Evolutionary conservation across 2,113 vertebrate genomes (phyloP).

Genomic region (Uria lomvia): DNA sequence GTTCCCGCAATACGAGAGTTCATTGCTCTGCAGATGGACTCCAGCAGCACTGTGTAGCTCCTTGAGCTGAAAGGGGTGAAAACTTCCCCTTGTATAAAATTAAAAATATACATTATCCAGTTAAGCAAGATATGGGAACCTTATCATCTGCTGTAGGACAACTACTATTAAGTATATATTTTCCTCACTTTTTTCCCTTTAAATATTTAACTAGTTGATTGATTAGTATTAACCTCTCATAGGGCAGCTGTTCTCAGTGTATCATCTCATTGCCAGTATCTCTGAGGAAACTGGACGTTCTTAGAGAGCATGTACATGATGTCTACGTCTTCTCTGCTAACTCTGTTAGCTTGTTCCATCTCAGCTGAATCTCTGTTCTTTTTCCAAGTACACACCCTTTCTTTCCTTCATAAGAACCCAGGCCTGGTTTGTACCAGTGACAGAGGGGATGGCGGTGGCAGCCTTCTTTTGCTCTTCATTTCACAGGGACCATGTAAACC

Average conservation of each 20-base stretch:
- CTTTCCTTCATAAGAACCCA: background rate
- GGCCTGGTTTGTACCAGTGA: background rate
- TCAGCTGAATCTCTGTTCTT: background rate
- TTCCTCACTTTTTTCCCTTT: background rate
- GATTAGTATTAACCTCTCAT: background rate
- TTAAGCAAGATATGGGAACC: background rate
- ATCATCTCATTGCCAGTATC: background rate
- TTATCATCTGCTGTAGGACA: background rate
- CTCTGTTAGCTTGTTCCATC: background rate
- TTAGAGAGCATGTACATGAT: accelerated
- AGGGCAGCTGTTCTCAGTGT: background rate
- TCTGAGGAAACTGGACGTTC: background rate
- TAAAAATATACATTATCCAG: background rate
- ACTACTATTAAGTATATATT: background rate
- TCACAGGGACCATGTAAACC: background rate
- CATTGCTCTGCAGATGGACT: background rate
- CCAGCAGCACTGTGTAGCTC: background rate
- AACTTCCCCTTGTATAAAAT: background rate
- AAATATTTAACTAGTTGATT: background rate
- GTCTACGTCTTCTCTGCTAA: background rate
- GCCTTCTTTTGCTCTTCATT: background rate
- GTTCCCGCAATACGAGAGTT: background rate
- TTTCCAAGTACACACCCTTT: background rate
- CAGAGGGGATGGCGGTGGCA: background rate
- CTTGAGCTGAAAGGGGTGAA: background rate